These are phyloP conservation scores for Rhabdornis inornatus DNA, from an alignment of 2,113 vertebrate genomes.

Conservation along the genomic window DNA sequence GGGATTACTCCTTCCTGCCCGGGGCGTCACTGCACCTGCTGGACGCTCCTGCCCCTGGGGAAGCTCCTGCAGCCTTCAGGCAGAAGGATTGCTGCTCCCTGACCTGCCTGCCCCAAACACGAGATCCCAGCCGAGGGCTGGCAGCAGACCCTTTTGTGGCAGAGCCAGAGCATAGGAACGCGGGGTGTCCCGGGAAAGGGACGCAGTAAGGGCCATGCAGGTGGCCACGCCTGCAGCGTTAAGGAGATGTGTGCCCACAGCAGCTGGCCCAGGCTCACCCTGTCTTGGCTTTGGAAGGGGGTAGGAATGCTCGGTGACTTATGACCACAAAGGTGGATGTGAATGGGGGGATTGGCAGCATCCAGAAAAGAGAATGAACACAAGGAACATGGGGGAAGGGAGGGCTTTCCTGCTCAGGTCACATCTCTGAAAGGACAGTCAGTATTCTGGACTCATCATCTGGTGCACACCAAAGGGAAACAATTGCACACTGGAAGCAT, in stretches of 20 bases:
- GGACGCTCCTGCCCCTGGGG: not conserved
- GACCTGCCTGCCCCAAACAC: not conserved
- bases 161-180: rapidly evolving
- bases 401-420: not conserved
- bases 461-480: not conserved
- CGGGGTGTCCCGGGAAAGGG: not conserved
- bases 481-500: not conserved
- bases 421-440: not conserved
- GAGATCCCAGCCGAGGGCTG: not conserved
- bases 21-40: not conserved
- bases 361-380: not conserved
- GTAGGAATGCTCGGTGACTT: not conserved
- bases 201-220: rapidly evolving
- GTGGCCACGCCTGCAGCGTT: not conserved
- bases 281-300: not conserved
- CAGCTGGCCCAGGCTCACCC: not conserved
- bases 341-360: not conserved
- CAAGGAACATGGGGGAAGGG: not conserved
- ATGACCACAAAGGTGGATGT: not conserved
- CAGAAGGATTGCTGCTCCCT: not conserved
- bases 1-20: not conserved
- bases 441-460: not conserved
- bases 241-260: not conserved
- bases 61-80: not conserved
- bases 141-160: not conserved